Base-by-base conservation (phyloP, 2,888 invertebrate genomes). In the Icerya purchasi region DNA sequence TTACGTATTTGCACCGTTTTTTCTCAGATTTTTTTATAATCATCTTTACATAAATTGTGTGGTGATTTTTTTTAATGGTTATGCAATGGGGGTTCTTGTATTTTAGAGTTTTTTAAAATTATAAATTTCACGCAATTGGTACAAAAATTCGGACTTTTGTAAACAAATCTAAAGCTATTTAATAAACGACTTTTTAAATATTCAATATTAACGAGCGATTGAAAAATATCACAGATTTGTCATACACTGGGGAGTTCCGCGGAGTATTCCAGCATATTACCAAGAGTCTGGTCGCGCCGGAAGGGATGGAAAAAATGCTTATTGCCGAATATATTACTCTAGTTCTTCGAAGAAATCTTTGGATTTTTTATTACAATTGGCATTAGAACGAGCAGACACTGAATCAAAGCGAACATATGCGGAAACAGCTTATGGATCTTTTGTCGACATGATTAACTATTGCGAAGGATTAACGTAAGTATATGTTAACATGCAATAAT, bases 271-370 rank as follows among this genome's bases (percentile, higher is more conserved):
- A 0, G 89, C 87, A 0, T 98, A 93, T 72, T 98, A 98, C 71
- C 83, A 94, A 77, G 94, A 96, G 74, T 90, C 91, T 0, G 94
- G 94, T 1, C 77, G 97, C 68, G 97, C 97, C 10, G 98, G 98
- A 10, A 80, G 98, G 65, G 98, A 98, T 72, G 94, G 93, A 0
- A 80, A 83, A 66, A 80, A 79, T 21, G 85, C 96, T 0, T 83
- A 78, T 68, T 97, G 97, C 70, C 80, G 97, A 36, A 81, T 98
- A 57, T 98, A 97, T 73, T 94, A 92, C 71, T 84, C 83, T 54
- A 78, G 80, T 62, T 75, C 78, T 24, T 91, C 93, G 70, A 78
- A 84, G n/a, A 83, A 86, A 67, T 79, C 86, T 0, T 80, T 92
- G 19, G 81, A 82, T 61, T 93, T 84, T 69, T 77, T 92, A 60